Percentiles rank a stretch among this genome's conserved stretches.
Conservation (phyloP, 2,888 invertebrate genomes). For the Toxonevra muliebris region DNA sequence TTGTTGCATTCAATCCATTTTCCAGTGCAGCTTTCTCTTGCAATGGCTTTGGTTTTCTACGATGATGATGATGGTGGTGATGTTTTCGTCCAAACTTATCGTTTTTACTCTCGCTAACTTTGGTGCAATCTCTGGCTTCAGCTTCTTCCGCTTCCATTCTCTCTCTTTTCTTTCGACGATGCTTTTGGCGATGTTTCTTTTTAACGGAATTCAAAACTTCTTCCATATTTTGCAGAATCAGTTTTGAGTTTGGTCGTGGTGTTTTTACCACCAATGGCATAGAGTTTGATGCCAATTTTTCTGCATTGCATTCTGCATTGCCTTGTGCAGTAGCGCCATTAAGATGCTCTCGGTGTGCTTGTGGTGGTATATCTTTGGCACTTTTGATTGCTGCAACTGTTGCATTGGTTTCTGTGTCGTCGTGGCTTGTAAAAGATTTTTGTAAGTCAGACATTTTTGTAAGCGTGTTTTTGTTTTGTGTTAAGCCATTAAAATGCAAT, state of each 20-base stretch:
- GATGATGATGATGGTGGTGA: slow-evolving; percentile 33
- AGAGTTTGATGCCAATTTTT: background rate
- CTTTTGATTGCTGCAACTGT: slow-evolving; percentile 31
- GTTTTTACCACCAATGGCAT: slow-evolving; percentile 51
- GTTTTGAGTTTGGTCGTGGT: slow-evolving; percentile 58
- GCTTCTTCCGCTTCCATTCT: slow-evolving; percentile 12
- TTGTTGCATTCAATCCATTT: slow-evolving; percentile 39
- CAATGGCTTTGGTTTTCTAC: slow-evolving; percentile 43
- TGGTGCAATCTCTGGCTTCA: slow-evolving; percentile 33
- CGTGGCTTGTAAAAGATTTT: slow-evolving; percentile 52
- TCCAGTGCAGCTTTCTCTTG: slow-evolving; percentile 50
- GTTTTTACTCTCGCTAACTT: slow-evolving; percentile 25
- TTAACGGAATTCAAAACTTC: slow-evolving; percentile 62
- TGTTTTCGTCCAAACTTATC: slow-evolving; percentile 31
- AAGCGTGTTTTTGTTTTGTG: background rate
- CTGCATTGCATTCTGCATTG: background rate
- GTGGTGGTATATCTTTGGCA: slow-evolving; percentile 4
- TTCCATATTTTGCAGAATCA: slow-evolving; percentile 63
- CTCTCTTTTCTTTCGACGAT: slow-evolving; percentile 55
- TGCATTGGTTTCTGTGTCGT: slow-evolving; percentile 27
- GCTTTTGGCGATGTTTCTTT: slow-evolving; percentile 61
- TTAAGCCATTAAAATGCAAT: background rate
- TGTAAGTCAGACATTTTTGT: slow-evolving; percentile 53
- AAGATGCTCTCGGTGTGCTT: background rate
- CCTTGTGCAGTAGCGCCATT: slow-evolving; percentile 6